These are phyloP conservation scores for Plebejus melissa DNA, from an alignment of 2,888 invertebrate genomes.

Conservation along the genomic window DNA sequence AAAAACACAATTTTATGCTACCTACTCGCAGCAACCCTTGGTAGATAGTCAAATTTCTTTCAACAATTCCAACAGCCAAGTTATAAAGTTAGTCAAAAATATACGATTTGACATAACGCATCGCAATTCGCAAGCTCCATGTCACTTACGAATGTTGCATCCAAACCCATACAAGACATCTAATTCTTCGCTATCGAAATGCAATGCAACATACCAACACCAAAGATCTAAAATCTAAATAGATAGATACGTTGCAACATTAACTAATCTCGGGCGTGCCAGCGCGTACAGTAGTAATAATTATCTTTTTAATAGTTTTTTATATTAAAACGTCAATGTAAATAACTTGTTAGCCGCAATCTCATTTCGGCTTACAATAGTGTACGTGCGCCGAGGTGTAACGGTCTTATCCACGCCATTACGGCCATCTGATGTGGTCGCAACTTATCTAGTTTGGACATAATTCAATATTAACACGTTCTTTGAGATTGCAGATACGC, in stretches of 20 bases:
- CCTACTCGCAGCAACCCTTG: too few species aligned
- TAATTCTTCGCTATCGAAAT: background rate
- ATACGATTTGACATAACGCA: background rate
- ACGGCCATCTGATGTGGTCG: constrained; percentile 45
- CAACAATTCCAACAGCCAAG: too few species aligned
- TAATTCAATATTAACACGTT: constrained; percentile 34
- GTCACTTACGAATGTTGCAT: background rate
- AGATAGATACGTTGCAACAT: constrained; percentile 68
- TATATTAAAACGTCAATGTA: constrained; percentile 80
- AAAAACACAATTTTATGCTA: too few species aligned
- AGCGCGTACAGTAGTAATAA: constrained; percentile 72
- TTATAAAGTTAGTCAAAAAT: too few species aligned
- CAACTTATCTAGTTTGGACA: constrained; percentile 36
- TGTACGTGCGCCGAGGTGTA: constrained; percentile 79
- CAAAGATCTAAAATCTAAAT: constrained; percentile 1
- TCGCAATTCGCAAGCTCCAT: background rate
- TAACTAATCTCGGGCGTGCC: constrained; percentile 75
- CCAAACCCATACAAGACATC: background rate
- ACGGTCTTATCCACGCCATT: constrained; percentile 77
- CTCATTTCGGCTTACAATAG: constrained; percentile 80
- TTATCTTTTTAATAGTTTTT: constrained; percentile 78
- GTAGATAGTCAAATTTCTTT: too few species aligned
- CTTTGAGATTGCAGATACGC: background rate
- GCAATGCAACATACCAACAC: background rate
- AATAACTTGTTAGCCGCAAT: constrained; percentile 80